Base-by-base conservation (phyloP, 2,113 vertebrate genomes). In the Otis tarda region DNA sequence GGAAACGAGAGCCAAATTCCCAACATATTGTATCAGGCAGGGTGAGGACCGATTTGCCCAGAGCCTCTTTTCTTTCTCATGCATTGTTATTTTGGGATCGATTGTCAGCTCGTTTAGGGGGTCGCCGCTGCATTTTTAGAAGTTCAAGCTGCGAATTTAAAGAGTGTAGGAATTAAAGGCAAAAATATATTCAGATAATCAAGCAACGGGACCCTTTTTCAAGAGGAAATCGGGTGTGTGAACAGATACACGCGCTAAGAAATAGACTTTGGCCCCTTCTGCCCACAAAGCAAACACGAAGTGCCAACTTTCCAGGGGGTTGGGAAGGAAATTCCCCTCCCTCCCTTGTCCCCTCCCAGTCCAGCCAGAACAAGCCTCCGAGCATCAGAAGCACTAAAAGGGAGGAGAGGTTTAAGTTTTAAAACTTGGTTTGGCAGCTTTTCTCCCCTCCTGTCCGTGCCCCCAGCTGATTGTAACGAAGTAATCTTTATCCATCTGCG, bases 401-500 rank as follows among this genome's bases (percentile, higher is more conserved):
- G 37, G 73, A 74, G 41, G 11, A 83, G 11, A 83, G 41, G 14
- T 43, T 65, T 15, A 74, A 79, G 81, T 74, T 80, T 63, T 77
- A 87, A 97, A 97, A 83, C 94, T 96, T 47, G 52, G 83, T 94
- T 81, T 70, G 86, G 86, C 92, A 94, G 61, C 68, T 28, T 89
- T 52, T 81, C 83, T 90, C 45, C 77, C 35, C 92, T 74, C 75
- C 65, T 15, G 93, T 79, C 77, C 83, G 87, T 35, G 75, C 83
- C 83, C 83, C 81, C 87, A 94, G 96, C 93, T 97, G 96, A 96
- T 94, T 94, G 94, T 93, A 97, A 95, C 96, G 91, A 96, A 96
- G 96, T 94, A 97, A 97, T 97, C 91, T 94, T 97, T 96, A 97
- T 98, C 96, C 97, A 95, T 98, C 97, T 95, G 94, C 95, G 64